Base-by-base conservation (phyloP, 2,113 vertebrate genomes). In the Callionymus lyra region DNA sequence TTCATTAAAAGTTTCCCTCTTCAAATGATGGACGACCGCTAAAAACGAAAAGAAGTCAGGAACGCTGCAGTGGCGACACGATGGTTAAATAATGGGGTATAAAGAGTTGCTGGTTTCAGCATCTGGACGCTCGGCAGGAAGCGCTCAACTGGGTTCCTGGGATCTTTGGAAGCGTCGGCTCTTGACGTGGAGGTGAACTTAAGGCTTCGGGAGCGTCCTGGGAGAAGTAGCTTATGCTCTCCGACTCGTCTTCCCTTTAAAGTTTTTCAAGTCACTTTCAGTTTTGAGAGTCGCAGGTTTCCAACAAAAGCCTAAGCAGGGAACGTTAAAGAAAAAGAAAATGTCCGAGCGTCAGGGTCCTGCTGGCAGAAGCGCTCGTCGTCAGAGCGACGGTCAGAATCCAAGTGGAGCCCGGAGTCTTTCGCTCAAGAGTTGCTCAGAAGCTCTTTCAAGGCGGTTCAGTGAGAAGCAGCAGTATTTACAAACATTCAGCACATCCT, bases 391-490 rank as follows among this genome's bases (percentile, higher is more conserved):
- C 4, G 21, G 21, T 27, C 4, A 8, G 21, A 27, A 8, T 27
- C 21, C 21, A 27, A 4, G 4, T 4, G 21, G 21, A 27, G 21
- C 21, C 21, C 21, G 21, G 21, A 5, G 8, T 27, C 21, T 5
- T 4, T 5, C 21, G 8, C 21, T 8, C 21, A 27, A 27, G 21
- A 27, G 21, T 4, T 27, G 21, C 4, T 27, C 21, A 4, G 8
- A 27, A 27, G 21, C 21, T 38, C 6, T 10, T 38, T 62, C 37
- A 32, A 65, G 68, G 67, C 55, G 63, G 59, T 48, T 74, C 73
- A 31, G 70, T 77, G 76, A 81, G 41, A 75, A 79, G 82, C 82
- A 83, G 79, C 82, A 72, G 49, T 83, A 83, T 83, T 79, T 85
- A 84, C 82, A 83, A 16, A 41, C 77, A 69, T 64, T 76, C 70